Evolutionary conservation across 2,888 invertebrate genomes (phyloP).

Genomic region (Philopedon plagiatum): DNA sequence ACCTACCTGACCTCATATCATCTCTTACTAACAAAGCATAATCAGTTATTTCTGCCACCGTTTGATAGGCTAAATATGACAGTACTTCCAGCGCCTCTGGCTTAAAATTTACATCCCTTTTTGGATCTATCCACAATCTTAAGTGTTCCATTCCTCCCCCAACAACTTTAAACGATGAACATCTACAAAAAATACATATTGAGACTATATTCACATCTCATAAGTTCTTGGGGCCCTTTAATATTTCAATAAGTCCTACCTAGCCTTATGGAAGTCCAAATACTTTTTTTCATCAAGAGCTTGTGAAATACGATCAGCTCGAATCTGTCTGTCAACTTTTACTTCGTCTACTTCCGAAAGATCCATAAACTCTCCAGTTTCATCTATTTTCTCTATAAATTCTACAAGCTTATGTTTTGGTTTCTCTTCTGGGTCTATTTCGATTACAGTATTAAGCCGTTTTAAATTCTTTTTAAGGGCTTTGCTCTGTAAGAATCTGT

Average conservation of each 20-base stretch:
- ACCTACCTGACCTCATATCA: constrained; percentile 42
- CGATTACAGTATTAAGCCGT: constrained; percentile 62
- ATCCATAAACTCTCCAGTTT: constrained; percentile 72
- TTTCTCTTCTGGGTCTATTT: constrained; percentile 70
- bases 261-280: constrained; percentile 83
- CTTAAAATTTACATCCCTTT: constrained; percentile 75
- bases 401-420: constrained; percentile 69
- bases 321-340: constrained; percentile 73
- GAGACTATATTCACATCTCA: not conserved
- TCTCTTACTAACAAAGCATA: constrained; percentile 76
- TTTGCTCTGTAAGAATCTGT: constrained; percentile 76
- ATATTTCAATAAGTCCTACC: too few species aligned
- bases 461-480: constrained; percentile 68
- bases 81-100: constrained; percentile 82
- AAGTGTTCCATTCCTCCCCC: constrained; percentile 69
- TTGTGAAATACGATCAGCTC: constrained; percentile 76
- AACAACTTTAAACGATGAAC: constrained; percentile 76
- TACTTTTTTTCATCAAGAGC: constrained; percentile 76
- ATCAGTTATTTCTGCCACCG: constrained; percentile 91
- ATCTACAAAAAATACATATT: constrained; percentile 66
- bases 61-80: constrained; percentile 90
- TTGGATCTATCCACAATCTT: constrained; percentile 76
- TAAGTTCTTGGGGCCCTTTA: too few species aligned
- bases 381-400: constrained; percentile 72
- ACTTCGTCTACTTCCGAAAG: constrained; percentile 72